Conservation (phyloP, 92 coral and sea anemone species). For the Umimayanthus chanpuru region DNA sequence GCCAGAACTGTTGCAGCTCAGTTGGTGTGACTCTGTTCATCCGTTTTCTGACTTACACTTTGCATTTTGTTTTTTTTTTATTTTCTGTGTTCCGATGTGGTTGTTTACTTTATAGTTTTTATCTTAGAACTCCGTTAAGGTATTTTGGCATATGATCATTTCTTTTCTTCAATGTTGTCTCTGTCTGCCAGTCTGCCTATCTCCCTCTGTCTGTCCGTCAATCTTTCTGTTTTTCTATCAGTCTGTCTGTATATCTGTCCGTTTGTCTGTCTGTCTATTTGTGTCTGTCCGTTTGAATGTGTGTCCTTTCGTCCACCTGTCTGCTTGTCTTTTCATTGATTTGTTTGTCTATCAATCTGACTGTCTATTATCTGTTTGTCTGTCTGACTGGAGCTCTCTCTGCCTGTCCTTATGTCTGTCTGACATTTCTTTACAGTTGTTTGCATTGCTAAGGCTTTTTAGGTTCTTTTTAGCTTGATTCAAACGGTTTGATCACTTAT, state of each 20-base stretch:
- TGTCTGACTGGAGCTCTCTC: too few relatives aligned
- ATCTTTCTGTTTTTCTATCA: background rate
- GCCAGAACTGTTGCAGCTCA: background rate
- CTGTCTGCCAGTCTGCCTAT: background rate
- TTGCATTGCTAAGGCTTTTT: background rate
- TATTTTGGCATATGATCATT: background rate
- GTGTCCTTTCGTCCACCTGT: too few relatives aligned
- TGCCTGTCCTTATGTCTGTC: background rate
- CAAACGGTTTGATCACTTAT: background rate
- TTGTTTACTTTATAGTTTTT: background rate
- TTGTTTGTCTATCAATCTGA: background rate
- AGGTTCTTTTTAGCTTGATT: background rate
- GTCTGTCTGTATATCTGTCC: background rate
- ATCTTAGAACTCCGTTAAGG: background rate
- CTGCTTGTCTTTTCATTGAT: background rate
- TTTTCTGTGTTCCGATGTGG: too few relatives aligned
- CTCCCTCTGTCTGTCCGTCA: background rate
- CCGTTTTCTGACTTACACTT: background rate
- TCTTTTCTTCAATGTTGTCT: background rate
- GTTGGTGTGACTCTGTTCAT: background rate
- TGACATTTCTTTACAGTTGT: background rate
- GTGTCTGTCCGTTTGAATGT: too few relatives aligned
- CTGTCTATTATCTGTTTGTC: too few relatives aligned
- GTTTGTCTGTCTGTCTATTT: background rate
- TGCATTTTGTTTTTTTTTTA: background rate